phyloP scores from a whole-genome alignment of 2,113 vertebrate genomes.

The Pica pica region DNA sequence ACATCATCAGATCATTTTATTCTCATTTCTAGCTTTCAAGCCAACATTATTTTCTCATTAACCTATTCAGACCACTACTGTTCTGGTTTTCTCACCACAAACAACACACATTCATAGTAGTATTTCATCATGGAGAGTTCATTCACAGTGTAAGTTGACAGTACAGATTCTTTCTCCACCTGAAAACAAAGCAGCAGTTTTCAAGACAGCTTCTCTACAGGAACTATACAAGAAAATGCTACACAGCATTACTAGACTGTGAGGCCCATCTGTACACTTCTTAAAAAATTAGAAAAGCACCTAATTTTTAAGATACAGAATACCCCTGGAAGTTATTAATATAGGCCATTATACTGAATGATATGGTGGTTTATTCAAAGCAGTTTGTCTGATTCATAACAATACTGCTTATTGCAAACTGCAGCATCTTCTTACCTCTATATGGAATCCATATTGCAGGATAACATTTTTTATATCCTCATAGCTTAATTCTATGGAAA shows the following conservation, averaged over 20 bases:
- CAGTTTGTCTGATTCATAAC: neutral
- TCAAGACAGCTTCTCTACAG: neutral
- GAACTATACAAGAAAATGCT: neutral
- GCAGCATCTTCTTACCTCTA: conserved; percentile 84
- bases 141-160: conserved; percentile 96
- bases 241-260: neutral
- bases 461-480: conserved; percentile 93
- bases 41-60: neutral
- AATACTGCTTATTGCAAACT: neutral
- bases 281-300: neutral
- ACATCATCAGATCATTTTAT: conserved; percentile 46
- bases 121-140: conserved; percentile 96
- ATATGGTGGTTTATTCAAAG: neutral
- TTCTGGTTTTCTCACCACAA: conserved; percentile 91
- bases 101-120: conserved; percentile 94
- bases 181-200: conserved; percentile 59
- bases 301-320: neutral
- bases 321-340: neutral
- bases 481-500: conserved; percentile 96
- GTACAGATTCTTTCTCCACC: conserved; percentile 90
- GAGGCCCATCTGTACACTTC: neutral
- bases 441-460: conserved; percentile 87
- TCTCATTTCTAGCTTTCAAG: conserved; percentile 38
- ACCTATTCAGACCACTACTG: conserved; percentile 21
- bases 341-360: neutral